Base-by-base conservation (phyloP, 2,113 vertebrate species). In the Chinchilla lanigera region DNA sequence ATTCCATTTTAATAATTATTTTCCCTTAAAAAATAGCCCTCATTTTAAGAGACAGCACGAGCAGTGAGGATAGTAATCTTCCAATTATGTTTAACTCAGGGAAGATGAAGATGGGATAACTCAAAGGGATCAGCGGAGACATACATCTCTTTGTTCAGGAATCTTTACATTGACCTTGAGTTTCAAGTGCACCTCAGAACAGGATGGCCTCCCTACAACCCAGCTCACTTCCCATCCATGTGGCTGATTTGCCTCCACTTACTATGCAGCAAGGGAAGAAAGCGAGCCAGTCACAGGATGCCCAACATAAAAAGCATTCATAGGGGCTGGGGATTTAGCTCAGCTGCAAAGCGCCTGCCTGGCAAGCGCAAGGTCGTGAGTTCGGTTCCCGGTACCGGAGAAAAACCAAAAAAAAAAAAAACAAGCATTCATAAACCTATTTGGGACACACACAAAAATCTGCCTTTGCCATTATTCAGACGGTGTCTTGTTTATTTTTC, bases 1-100 rank as follows among this genome's bases (percentile, higher is more conserved):
- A 86, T 95, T 97, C 33, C 14, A 82, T 82, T 75, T 93, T 60
- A 38, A 24, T 75, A 84, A 96, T 95, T 95, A 81, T 90, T 97
- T 90, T 95, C 58, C 50, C 90, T 95, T 95, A 91, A 87, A 87
- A 93, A 83, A 56, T 22, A 75, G 22, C 38, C 30, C 16, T 93
- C 50, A 28, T 54, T 94, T 92, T 58, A 83, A 86, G 44, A 86
- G 52, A 85, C 17, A 84, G 77, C 86, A 54, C 30, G 96, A 93
- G 90, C 2, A 90, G 19, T 47, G 95, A 95, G 41, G 9, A 47
- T 41, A 63, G 84, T 77, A 86, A 92, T 77, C 33, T 67, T 94
- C 56, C 50, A 89, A 63, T 83, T 94, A 75, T 52, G 41, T 20
- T 63, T 50, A 61, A 44, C 75, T 28, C 35, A 89, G 54, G 38